Evolutionary conservation across 2,888 invertebrate genomes (phyloP), one percentile per base, ranked within the genome.

Genomic region (Eulithis testata): DNA sequence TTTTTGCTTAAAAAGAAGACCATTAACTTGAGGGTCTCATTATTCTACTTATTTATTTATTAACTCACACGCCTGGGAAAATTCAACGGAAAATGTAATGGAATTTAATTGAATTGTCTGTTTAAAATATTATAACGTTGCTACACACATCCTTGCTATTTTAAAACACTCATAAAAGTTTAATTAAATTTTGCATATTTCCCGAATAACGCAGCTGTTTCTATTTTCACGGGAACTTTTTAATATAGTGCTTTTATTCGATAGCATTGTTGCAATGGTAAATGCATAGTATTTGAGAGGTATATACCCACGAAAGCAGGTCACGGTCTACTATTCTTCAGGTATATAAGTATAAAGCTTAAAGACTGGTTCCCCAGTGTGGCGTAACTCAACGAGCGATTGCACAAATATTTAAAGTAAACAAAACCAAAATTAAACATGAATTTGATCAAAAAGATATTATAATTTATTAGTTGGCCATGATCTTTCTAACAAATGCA

Each of bases 261-360:
- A 51, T 62, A 47, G 55, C 37, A 50, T 7, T 58, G 61, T 62
- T 11, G 59, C 47, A 60, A 60, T 55, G 36, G 60, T 51, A 45
- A 63, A 59, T 52, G 57, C 55, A 63, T 58, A 44, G 66, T 60
- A 62, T 68, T 68, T 66, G 69, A 71, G 68, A 67, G 63, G 67
- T 53, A n/a, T n/a, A n/a, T n/a, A 53, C 76, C 78, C 59, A 76
- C 31, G 31, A 84, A 86, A 86, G 85, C 77, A 74, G 86, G 91
- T 90, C 91, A 90, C 40, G 91, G 91, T 84, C 81, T 75, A 79
- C 80, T 79, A 83, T 83, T 85, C 86, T 84, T 88, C 86, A 84
- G 83, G 81, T 73, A 82, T 73, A 82, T 43, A 21, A 21, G 21
- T 21, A 21, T 40, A 69, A 66, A 59, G 55, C 55, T 55, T 76